A percentile compares a stretch with the other conserved stretches of the same genome.
These are phyloP conservation scores for Plagodis dolabraria DNA, from an alignment of 2,888 invertebrate genomes.

Conservation along the genomic window DNA sequence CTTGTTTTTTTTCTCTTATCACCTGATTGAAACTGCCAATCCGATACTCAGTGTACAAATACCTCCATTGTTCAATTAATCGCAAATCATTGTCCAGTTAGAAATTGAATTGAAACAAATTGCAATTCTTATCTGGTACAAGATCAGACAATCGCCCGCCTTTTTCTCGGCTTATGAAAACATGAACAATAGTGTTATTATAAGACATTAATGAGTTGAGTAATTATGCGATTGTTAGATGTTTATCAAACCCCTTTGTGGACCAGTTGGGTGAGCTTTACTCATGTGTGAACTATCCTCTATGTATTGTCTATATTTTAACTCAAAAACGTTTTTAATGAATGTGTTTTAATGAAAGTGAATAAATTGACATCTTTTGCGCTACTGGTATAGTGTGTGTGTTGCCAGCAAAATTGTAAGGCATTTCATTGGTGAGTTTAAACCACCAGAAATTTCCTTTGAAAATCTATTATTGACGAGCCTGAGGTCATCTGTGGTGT, in stretches of 20 bases:
- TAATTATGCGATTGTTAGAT: constrained; percentile 18
- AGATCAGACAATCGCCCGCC: constrained; percentile 33
- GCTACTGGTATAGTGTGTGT: too few species aligned
- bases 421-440: too few species aligned
- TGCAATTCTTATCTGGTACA: constrained; percentile 27
- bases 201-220: constrained; percentile 31
- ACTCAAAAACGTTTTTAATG: too few species aligned
- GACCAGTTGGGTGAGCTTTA: neutral
- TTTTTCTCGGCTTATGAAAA: constrained; percentile 33
- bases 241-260: constrained; percentile 14
- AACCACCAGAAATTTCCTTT: too few species aligned
- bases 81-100: constrained; percentile 37
- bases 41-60: neutral
- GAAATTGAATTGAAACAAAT: constrained; percentile 40
- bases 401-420: too few species aligned
- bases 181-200: constrained; percentile 36
- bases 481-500: too few species aligned
- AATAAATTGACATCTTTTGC: too few species aligned
- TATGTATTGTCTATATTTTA: too few species aligned
- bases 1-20: neutral
- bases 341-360: too few species aligned
- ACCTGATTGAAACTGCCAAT: neutral
- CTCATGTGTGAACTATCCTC: too few species aligned
- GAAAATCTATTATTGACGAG: too few species aligned
- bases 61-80: constrained; percentile 30